Conservation (phyloP, 2,113 vertebrate genomes). For the Tetraodon nigroviridis region DNA sequence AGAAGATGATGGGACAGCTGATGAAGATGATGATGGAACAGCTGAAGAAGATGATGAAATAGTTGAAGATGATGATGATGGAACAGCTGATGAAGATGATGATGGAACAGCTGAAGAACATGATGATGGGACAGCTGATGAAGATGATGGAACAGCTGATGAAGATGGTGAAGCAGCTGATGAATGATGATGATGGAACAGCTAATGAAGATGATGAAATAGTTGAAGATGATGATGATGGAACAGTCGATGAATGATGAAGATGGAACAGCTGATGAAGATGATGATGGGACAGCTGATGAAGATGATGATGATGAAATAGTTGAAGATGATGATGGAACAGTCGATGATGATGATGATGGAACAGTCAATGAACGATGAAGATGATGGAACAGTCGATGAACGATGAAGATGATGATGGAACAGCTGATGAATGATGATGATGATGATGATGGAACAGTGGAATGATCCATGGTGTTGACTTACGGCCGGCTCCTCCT, state of each 20-base stretch:
- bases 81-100: neutral
- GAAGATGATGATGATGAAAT: neutral
- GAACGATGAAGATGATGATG: conserved; percentile 5
- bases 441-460: neutral
- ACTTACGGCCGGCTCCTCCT: conserved; percentile 83
- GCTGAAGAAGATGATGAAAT: neutral
- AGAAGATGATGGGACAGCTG: neutral
- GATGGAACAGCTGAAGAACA: neutral
- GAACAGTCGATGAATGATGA: too few species aligned
- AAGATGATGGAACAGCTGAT: neutral
- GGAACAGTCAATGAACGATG: neutral
- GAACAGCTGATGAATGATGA: neutral
- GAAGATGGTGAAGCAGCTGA: neutral
- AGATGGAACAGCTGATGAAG: neutral
- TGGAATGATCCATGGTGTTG: neutral
- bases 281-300: too few species aligned
- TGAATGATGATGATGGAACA: neutral
- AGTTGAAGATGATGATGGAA: neutral
- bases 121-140: neutral
- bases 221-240: neutral
- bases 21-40: neutral
- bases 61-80: neutral
- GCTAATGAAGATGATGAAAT: neutral
- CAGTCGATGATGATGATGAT: conserved; percentile 2
- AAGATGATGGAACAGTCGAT: conserved; percentile 9